These are phyloP conservation scores for Eurytoma californica DNA, from an alignment of 2,888 invertebrate genomes.

Conservation along the genomic window DNA sequence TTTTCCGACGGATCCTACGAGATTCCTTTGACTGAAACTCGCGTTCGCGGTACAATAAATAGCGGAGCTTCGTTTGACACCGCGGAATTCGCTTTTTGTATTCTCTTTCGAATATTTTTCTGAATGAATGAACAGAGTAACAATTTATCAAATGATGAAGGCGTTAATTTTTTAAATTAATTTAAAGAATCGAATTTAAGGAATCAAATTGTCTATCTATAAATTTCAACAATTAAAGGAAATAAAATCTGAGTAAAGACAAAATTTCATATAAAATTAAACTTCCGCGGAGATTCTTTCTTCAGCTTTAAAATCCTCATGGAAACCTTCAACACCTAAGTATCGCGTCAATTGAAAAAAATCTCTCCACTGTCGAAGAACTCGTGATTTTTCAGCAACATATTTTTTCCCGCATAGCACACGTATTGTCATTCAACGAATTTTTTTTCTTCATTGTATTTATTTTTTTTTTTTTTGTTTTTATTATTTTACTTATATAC, in stretches of 20 bases:
- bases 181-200: background rate
- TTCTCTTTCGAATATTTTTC: no score
- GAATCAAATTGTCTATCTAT: no score
- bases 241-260: no score
- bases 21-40: no score
- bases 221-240: no score
- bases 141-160: no score
- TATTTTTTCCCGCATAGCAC: constrained; percentile 61
- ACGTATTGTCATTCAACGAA: constrained; percentile 72
- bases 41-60: background rate
- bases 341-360: constrained; percentile 18
- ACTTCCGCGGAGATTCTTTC: constrained; percentile 3
- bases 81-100: background rate
- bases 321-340: background rate
- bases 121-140: no score
- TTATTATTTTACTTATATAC: constrained; percentile 64
- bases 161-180: no score
- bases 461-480: constrained; percentile 54
- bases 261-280: background rate
- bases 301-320: constrained; percentile 10
- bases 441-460: constrained; percentile 56
- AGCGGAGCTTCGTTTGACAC: constrained; percentile 1
- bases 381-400: constrained; percentile 57
- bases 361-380: constrained; percentile 19
- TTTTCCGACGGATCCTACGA: no score